Evolutionary conservation across 2,113 vertebrate species (phyloP).

Genomic region (Cyanoliseus patagonus): DNA sequence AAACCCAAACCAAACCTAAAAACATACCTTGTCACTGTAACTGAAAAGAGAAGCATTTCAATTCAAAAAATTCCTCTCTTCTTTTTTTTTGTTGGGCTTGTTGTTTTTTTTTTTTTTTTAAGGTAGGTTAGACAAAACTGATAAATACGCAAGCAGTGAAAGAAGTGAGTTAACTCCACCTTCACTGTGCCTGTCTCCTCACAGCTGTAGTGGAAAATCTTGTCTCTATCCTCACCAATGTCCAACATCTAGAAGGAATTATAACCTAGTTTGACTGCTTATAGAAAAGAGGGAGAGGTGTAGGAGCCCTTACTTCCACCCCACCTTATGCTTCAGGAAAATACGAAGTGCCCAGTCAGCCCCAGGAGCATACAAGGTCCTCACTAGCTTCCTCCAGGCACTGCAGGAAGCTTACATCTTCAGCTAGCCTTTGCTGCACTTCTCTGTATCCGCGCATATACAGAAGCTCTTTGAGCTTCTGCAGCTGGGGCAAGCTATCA

Average conservation of each 20-base stretch:
- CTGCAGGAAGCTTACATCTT: neutral
- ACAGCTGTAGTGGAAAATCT: neutral
- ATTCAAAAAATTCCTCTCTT: neutral
- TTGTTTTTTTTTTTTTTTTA: neutral
- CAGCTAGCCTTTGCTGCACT: neutral
- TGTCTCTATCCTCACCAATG: neutral
- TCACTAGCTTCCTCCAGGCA: neutral
- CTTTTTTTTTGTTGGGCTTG: neutral
- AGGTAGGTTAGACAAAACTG: neutral
- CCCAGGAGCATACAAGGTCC: neutral
- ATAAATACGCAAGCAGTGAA: neutral
- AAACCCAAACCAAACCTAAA: neutral
- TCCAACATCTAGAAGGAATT: neutral
- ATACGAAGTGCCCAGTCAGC: neutral
- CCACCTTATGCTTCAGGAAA: neutral
- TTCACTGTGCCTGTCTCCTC: neutral
- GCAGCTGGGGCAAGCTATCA: neutral
- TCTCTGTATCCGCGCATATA: accelerated
- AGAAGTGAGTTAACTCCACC: neutral
- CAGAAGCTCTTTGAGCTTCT: neutral
- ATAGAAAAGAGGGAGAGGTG: neutral
- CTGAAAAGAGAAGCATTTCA: neutral
- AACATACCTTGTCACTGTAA: neutral
- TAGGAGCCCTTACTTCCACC: neutral
- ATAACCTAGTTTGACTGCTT: neutral